Conservation (phyloP, 2,113 vertebrate species). For the Ahaetulla prasina region DNA sequence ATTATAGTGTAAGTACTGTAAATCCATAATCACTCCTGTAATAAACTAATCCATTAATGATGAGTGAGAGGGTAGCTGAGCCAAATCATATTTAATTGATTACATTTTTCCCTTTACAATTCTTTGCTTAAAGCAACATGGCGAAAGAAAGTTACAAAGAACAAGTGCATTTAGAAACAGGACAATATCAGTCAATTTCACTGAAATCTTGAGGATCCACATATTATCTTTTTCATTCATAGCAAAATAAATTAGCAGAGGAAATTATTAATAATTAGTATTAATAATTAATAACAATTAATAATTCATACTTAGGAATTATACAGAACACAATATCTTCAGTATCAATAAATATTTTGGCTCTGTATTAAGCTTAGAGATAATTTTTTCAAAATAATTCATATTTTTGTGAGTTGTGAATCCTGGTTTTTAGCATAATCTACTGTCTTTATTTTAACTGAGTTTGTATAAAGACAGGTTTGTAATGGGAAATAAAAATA, state of each 20-base stretch:
- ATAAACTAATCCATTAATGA: not conserved
- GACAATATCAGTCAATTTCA: not conserved
- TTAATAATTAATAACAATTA: not conserved
- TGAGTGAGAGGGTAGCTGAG: not conserved
- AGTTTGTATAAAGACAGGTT: not conserved
- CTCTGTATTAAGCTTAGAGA: not conserved
- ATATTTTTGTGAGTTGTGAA: not conserved
- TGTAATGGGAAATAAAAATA: not conserved
- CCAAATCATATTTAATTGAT: not conserved
- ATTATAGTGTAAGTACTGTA: not conserved
- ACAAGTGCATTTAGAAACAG: constrained; percentile 20
- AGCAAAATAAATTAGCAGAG: not conserved
- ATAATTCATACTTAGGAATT: not conserved
- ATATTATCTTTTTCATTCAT: not conserved
- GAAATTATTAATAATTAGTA: not conserved
- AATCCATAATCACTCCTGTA: not conserved
- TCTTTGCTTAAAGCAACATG: not conserved
- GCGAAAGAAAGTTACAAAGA: not conserved
- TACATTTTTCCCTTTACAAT: not conserved
- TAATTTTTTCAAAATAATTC: not conserved
- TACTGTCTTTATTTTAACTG: not conserved
- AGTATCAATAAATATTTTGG: not conserved
- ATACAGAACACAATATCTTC: not conserved
- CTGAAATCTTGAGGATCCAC: not conserved
- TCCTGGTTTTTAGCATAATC: not conserved